Base-by-base conservation (phyloP, 2,888 invertebrate genomes). In the Lysandra coridon region DNA sequence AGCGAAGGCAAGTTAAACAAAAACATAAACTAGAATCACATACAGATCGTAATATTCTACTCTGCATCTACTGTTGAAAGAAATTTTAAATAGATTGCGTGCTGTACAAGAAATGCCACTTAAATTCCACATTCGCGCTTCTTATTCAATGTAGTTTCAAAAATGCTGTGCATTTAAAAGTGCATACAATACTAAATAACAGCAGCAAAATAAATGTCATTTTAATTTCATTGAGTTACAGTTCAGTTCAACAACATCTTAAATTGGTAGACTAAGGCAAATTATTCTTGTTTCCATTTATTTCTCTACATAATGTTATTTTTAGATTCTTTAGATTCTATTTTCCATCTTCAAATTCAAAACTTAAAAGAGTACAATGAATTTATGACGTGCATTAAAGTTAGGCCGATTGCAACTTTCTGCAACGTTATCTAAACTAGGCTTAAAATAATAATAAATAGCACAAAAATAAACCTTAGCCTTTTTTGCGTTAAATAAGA, bases 1-100 rank as follows among this genome's bases (percentile, higher is more conserved):
- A 83, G 79, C 81, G 79, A 82, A 78, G 81, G 78, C 77, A 80
- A 81, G 79, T 79, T 17, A 33, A 74, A 60, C 14, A 40, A 49
- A 75, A 79, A 75, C 44, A 44, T 53, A 60, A 60, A 74, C 23
- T 23, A 49, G 40, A n/a, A 57, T 60, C 23, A 62, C 30, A 75
- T n/a, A 17, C 14, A 74, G 40, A 12, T 23, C 30, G 30, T 14
- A 17, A 30, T 53, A 53, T 33, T 75, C 30, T 76, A 76, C 30
- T 76, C 12, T 30, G 17, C 6, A 53, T 33, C 57, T 30, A 76
- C 23, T 17, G 33, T 57, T 75, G 57, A 14, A 53, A 53, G 37
- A 76, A 76, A 76, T 44, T 74, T 23, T 23, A 23, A 23, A 53
- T 57, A 57, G 57, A 33, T 14, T 76, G 30, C 30, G 76, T 76